These are phyloP conservation scores for Lepisosteus oculatus DNA, from an alignment of 2,113 vertebrate species.

Conservation along the genomic window DNA sequence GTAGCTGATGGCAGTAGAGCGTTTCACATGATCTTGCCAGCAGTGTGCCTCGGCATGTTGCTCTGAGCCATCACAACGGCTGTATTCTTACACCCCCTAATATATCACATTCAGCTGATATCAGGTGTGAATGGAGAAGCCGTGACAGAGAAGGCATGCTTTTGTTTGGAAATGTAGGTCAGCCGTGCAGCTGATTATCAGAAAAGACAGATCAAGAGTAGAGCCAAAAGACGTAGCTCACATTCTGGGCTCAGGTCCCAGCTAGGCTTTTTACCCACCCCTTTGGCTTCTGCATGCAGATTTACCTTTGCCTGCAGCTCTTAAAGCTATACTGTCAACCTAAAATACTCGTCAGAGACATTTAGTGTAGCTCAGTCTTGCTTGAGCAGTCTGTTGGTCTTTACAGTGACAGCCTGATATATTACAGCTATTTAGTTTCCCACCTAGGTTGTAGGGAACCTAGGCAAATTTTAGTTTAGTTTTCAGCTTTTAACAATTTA, in stretches of 20 bases:
- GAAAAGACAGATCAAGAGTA: not conserved
- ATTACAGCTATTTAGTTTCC: too few relatives aligned
- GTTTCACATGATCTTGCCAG: not conserved
- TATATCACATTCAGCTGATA: not conserved
- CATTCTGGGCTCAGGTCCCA: not conserved
- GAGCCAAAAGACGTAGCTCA: constrained; percentile 35
- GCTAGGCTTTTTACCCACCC: too few relatives aligned
- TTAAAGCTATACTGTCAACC: too few relatives aligned
- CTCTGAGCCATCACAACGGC: not conserved
- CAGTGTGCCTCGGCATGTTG: not conserved
- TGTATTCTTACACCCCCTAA: not conserved
- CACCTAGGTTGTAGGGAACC: too few relatives aligned
- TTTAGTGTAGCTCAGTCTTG: too few relatives aligned
- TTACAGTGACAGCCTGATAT: too few relatives aligned
- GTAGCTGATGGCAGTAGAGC: not conserved
- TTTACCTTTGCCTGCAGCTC: too few relatives aligned
- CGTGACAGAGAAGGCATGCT: not conserved
- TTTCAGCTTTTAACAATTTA: too few relatives aligned
- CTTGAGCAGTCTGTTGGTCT: too few relatives aligned
- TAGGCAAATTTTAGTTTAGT: too few relatives aligned
- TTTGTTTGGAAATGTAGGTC: not conserved
- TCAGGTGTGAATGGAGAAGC: not conserved
- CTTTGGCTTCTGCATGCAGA: too few relatives aligned
- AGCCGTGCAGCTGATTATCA: not conserved
- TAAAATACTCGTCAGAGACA: too few relatives aligned